phyloP scores from a whole-genome alignment of 1,140 invertebrate species.

The Diuraphis noxia region DNA sequence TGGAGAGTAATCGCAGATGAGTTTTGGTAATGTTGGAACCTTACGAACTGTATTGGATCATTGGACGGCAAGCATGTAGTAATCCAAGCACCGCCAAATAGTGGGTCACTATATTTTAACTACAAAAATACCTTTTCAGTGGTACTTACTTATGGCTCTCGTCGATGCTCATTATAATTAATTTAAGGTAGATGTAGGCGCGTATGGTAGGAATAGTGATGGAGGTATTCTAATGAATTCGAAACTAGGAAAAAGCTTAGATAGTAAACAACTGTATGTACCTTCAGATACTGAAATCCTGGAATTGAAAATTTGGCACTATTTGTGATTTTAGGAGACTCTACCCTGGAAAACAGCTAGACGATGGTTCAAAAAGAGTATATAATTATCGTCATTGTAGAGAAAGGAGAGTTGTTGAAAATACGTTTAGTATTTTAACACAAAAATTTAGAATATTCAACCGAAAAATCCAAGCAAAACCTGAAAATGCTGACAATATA shows the following conservation, averaged over 20 bases:
- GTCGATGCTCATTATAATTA: slow-evolving; percentile 63
- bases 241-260: not conserved
- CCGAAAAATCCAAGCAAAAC: slow-evolving; percentile 18
- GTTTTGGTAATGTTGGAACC: slow-evolving; percentile 57
- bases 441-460: slow-evolving; percentile 53
- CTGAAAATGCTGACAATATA: slow-evolving; percentile 44
- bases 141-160: slow-evolving; percentile 62
- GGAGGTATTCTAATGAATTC: slow-evolving; percentile 38
- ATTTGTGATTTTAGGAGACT: slow-evolving; percentile 60
- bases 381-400: slow-evolving; percentile 58
- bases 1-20: slow-evolving; percentile 8
- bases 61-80: slow-evolving; percentile 61
- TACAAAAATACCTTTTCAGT: slow-evolving; percentile 61
- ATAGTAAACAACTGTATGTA: slow-evolving; percentile 28
- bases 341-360: slow-evolving; percentile 57
- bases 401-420: no score
- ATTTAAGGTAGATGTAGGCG: slow-evolving; percentile 61
- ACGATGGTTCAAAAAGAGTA: slow-evolving; percentile 55
- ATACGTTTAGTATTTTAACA: no score
- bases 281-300: slow-evolving; percentile 36
- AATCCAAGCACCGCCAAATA: slow-evolving; percentile 59
- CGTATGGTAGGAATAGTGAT: slow-evolving; percentile 61
- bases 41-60: slow-evolving; percentile 59
- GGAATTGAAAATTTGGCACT: slow-evolving; percentile 54
- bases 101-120: slow-evolving; percentile 61